Evolutionary conservation across 2,113 vertebrate genomes (phyloP), one percentile per base, ranked within the genome.

Genomic region (Percopsis transmontana): DNA sequence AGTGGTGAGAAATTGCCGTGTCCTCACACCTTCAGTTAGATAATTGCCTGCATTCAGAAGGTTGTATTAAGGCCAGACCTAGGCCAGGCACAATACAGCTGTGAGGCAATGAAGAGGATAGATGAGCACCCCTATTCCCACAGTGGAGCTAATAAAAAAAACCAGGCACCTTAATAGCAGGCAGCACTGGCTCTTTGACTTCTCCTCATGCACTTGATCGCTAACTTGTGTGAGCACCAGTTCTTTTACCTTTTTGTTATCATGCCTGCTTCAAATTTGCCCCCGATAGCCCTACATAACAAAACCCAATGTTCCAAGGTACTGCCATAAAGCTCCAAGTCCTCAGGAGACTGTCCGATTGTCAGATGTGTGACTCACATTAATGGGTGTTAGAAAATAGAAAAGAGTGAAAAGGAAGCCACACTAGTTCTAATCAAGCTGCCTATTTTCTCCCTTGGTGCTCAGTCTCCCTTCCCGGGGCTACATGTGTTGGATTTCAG

Each of bases 1-100:
- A 58, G 53, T 66, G 56, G 24, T 57, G 66, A 47, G 59, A 71
- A 78, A 53, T 41, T 71, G 68, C 3, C n/a, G 61, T 63, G 40
- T 6, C 38, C 66, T 48, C 81, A 75, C 77, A 71, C 78, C 53
- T 11, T 64, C 53, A 70, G 66, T 69, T 58, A 68, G 62, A 79
- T 84, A 81, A 74, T 82, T 71, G 71, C 70, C 55, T 27, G 8
- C 18, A 62, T 40, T 67, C 27, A 33, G 54, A 15, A 21, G 27
- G 19, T 24, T 47, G 27, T 57, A 27, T 15, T 27, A 38, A 16
- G 19, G 50, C 50, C 45, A 48, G 16, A 4, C 45, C 51, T 5
- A 14, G n/a, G 51, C 20, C 21, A 23, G 5, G 16, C 66, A 48
- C 58, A 78, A 61, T 72, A 77, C 79, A 77, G 70, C 64, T 54